Conservation (phyloP, 2,888 invertebrate species). For the Hemithea aestivaria region DNA sequence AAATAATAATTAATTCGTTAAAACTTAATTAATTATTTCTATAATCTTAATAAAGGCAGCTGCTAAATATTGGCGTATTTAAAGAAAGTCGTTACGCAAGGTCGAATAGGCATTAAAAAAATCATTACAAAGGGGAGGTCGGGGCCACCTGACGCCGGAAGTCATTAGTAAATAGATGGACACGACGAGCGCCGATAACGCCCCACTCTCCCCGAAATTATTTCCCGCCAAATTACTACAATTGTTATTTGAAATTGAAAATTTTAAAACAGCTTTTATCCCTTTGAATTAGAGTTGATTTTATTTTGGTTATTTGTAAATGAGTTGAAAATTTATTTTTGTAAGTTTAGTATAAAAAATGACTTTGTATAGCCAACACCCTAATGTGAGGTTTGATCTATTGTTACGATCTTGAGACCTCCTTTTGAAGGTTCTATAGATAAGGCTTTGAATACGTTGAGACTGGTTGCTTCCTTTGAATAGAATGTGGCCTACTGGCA, state of each 20-base stretch:
- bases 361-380: slow-evolving; percentile 63
- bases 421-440: slow-evolving; percentile 47
- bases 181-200: slow-evolving; percentile 64
- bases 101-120: slow-evolving; percentile 37
- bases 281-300: slow-evolving; percentile 15
- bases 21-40: too few relatives aligned
- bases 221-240: slow-evolving; percentile 35
- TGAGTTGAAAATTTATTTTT: slow-evolving; percentile 32
- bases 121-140: slow-evolving; percentile 49
- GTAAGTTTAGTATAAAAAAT: slow-evolving; percentile 53
- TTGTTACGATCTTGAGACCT: slow-evolving; percentile 59
- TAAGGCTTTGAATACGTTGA: slow-evolving; percentile 32
- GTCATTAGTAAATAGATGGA: slow-evolving; percentile 79
- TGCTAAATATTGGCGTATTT: slow-evolving; percentile 6
- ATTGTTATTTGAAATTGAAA: slow-evolving; percentile 3
- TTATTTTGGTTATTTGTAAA: slow-evolving; percentile 7
- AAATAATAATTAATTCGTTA: too few relatives aligned
- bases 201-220: slow-evolving; percentile 68
- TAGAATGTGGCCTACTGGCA: not conserved
- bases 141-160: slow-evolving; percentile 75
- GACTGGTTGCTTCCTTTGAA: slow-evolving; percentile 13
- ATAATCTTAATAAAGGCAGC: too few relatives aligned
- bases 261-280: slow-evolving; percentile 17
- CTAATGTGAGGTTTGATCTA: slow-evolving; percentile 56
- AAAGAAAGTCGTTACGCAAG: slow-evolving; percentile 24